Conservation (phyloP, 53 echinoderm and acorn worm species). For the Antedon mediterranea region DNA sequence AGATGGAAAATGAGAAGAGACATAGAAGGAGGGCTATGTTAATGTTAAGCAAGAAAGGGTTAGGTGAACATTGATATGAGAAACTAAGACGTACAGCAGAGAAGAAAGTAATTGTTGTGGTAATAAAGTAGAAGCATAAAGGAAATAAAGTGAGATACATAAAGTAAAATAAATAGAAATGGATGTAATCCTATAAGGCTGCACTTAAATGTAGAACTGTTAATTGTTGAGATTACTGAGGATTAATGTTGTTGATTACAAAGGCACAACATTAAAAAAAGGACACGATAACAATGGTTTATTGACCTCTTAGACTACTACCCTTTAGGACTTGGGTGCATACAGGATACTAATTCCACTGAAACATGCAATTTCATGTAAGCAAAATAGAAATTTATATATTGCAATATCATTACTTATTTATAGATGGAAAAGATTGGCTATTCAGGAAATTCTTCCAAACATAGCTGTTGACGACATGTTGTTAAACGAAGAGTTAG, state of each 20-base stretch:
- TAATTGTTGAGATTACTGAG: too few species aligned
- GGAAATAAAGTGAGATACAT: too few species aligned
- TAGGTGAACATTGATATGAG: too few species aligned
- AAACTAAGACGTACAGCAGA: too few species aligned
- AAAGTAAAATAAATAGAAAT: too few species aligned
- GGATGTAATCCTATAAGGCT: too few species aligned
- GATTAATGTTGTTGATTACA: constrained; percentile 10
- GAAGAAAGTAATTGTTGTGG: too few species aligned
- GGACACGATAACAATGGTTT: constrained; percentile 10
- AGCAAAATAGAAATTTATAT: not conserved
- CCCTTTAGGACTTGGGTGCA: constrained; percentile 7
- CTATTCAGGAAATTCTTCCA: constrained; percentile 6
- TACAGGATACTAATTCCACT: constrained; percentile 2
- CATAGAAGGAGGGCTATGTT: too few species aligned
- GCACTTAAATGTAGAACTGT: too few species aligned
- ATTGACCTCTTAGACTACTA: constrained; percentile 23
- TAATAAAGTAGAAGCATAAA: too few species aligned
- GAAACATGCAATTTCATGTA: constrained; percentile 17
- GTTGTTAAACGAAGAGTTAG: constrained; percentile 5
- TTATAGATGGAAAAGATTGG: constrained; percentile 9
- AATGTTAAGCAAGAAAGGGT: too few species aligned
- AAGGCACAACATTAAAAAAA: constrained; percentile 23
- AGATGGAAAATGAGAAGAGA: too few species aligned
- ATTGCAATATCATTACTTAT: not conserved
- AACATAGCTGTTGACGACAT: not conserved